Base-by-base conservation (phyloP, 1,140 invertebrate species). In the Drosophila guanche region DNA sequence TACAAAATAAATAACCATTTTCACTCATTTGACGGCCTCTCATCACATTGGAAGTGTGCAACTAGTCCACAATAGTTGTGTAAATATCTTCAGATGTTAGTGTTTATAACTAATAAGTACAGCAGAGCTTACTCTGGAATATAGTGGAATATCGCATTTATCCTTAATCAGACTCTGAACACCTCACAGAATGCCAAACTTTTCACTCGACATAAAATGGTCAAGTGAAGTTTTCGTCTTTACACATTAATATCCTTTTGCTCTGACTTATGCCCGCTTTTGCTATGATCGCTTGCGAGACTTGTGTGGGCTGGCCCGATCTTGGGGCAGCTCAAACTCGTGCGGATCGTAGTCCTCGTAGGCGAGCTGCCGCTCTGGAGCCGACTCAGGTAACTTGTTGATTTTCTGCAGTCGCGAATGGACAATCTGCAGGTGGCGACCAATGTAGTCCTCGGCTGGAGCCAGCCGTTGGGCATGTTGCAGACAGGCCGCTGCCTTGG, bases 381-480 rank as follows among this genome's bases (percentile, higher is more conserved):
- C 75, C 57, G 79, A 67, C 42, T 90, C 90, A 79, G 90, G 90
- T 80, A 90, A 78, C 79, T 90, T 88, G 70, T 86, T 75, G 48
- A 91, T 76, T 83, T 91, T 91, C 29, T 80, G 67, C 62, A 91
- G 51, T 41, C 91, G 90, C 47, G 79, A 66, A 29, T 81, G 65
- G 2, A 91, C 90, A 54, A 91, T 91, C 62, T 91, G 76, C 50
- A 99, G 93, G 91, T 99, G 98, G 7, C 96, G 94, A 7, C 95
- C 93, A 23, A 99, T 97, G 92, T 99, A 99, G 77, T 97, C 96
- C 90, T 98, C 97, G 59, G 95, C 93, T 0, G 97, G 97, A 0
- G 97, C 97, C 14, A 98, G 92, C 6, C 93, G 91, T 41, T 96
- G 95, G 0, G 97, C 97, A 43, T 95, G 93, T 25, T 95, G 93